Evolutionary conservation across 2,888 invertebrate genomes (phyloP).

Genomic region (Platycnemis pennipes): DNA sequence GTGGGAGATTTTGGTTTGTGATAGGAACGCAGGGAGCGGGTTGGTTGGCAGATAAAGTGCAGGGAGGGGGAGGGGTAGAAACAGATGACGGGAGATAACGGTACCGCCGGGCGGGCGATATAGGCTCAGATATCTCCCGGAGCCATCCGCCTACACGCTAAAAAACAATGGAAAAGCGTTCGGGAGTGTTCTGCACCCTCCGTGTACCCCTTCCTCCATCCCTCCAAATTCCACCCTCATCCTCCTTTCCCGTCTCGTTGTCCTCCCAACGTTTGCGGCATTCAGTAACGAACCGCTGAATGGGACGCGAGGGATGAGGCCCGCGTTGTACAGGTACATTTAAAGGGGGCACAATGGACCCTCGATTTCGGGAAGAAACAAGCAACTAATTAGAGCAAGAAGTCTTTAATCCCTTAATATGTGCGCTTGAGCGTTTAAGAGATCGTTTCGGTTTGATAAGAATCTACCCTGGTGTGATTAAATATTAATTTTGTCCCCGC

Average conservation of each 20-base stretch:
- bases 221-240: background rate
- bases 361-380: background rate
- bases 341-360: background rate
- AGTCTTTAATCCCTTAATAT: background rate
- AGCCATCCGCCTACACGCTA: background rate
- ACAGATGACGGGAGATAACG: constrained; percentile 24
- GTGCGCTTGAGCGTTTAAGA: background rate
- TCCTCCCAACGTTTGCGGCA: no score
- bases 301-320: background rate
- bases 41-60: background rate
- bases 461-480: background rate
- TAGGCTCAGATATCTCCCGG: background rate
- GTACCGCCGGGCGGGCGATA: background rate
- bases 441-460: background rate
- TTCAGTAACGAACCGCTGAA: background rate
- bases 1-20: background rate
- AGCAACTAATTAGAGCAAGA: background rate
- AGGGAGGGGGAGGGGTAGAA: background rate
- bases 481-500: background rate
- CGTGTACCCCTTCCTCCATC: background rate
- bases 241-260: background rate
- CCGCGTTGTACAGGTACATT: background rate
- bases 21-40: background rate
- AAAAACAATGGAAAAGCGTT: background rate
- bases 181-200: background rate